Base-by-base conservation (phyloP, 2,888 invertebrate species). In the Micropterix aruncella region DNA sequence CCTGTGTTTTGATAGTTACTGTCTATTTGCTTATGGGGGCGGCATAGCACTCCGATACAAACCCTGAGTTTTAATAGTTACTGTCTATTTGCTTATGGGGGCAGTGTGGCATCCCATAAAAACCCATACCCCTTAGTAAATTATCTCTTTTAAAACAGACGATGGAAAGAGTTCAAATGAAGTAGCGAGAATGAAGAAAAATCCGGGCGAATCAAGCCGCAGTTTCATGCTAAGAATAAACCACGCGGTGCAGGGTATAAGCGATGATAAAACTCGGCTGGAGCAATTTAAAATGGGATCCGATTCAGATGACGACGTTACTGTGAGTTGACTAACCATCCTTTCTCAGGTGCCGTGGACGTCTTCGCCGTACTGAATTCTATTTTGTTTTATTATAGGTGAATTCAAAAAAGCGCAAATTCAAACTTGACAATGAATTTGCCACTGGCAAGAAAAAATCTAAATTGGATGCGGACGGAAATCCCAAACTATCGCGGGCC, bases 151-250 rank as follows among this genome's bases (percentile, higher is more conserved):
- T n/a, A n/a, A n/a, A n/a, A n/a, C 27, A 27, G 27, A 27, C 12
- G 12, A 27, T 27, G 27, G 12, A 5, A 27, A n/a, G n/a, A n/a
- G n/a, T n/a, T n/a, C n/a, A n/a, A 27, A 75, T 57, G 60, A 69
- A 12, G 59, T 75, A 37, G 69, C 74, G 7, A 51, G 69, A 2
- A 71, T 86, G 48, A 68, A 70, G 48, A 77, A 78, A 57, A 56
- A 66, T 46, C 67, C 74, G 0, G 77, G 77, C 0, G 87, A 88
- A 63, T 67, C 69, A 0, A 72, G 75, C 12, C 59, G 68, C n/a
- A 65, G 65, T 4, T 87, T 84, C 58, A 63, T 83, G 42, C 60
- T 72, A 14, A 70, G 87, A 44, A 78, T 87, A 19, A 75, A 77
- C 55, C 70, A 70, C 47, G 76, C 80, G 14, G 75, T 83, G 5